Evolutionary conservation across 2,113 vertebrate species (phyloP), one percentile per base, ranked within the genome.

Genomic region (Mustelus asterias): DNA sequence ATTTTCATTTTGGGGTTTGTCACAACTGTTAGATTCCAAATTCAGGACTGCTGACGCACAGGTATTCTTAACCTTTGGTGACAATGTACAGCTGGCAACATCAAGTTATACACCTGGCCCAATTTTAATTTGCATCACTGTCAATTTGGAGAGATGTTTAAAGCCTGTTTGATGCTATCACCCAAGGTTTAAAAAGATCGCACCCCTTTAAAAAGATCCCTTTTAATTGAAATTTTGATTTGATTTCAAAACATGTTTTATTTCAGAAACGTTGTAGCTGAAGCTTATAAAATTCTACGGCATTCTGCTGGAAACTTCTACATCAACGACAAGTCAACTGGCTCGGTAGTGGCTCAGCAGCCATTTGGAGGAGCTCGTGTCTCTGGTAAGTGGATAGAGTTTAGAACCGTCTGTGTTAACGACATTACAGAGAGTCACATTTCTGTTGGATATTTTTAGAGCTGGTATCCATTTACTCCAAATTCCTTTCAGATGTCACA

Each of bases 241-340:
- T 65, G 3, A n/a, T 83, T 83, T 83, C 41, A 41, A 83, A 83
- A 80, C 0, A 70, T 41, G 83, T 54, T 89, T 48, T n/a, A 20
- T 41, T 85, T 20, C 60, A 99, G 99, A 97, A 88, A 5, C 0
- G 96, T 98, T 22, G 85, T 99, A 0, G 96, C 96, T 0, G 98
- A 99, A 88, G 98, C 99, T 0, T 97, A 97, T 0, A 95, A 83
- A 41, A 76, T 96, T 1, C 96, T 99, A 96, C 98, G 99, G 70
- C 98, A 99, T 0, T 97, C 99, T 0, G 99, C 99, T 0, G 99
- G 99, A n/a, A 99, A 99, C 96, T 99, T 98, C 97, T 99, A 99
- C 95, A 98, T 99, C 96, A 99, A 99, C 0, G 99, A 99, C 94
- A 99, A 99, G 96, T 99, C 98, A 0, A 99, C 99, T 0, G 99